Evolutionary conservation across 2,888 invertebrate species (phyloP).

Genomic region (Drosophila demipolita): DNA sequence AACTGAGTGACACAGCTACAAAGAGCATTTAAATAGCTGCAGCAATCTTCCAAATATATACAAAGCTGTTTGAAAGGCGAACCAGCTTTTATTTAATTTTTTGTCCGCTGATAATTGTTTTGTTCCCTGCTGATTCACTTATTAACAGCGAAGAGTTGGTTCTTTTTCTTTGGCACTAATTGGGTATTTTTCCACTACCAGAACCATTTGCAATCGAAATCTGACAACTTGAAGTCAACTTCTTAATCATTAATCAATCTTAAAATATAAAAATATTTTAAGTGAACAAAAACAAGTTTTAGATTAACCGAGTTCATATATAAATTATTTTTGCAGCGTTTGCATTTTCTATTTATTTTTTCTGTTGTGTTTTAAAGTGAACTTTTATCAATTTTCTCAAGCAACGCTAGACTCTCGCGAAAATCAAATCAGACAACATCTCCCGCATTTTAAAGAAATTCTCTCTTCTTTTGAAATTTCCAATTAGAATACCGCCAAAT

Average conservation of each 20-base stretch:
- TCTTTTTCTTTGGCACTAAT: conserved; percentile 13
- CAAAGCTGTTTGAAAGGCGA: conserved; percentile 8
- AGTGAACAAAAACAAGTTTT: not conserved
- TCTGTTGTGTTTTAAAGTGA: not conserved
- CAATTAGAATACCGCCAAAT: not conserved
- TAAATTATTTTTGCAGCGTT: not conserved
- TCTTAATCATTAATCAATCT: not conserved
- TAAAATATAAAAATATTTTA: not conserved
- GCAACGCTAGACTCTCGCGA: not conserved
- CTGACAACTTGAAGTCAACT: not conserved
- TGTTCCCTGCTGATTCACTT: not conserved
- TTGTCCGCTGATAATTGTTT: not conserved
- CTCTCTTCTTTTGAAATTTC: not conserved
- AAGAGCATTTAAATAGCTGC: conserved; percentile 7
- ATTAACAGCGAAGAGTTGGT: not conserved
- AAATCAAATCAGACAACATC: not conserved
- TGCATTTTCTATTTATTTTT: no score
- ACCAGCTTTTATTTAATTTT: not conserved
- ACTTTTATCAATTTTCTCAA: not conserved
- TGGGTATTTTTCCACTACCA: conserved; percentile 14
- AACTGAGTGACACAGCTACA: not conserved
- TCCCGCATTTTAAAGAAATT: not conserved
- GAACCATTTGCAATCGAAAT: not conserved
- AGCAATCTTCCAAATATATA: conserved; percentile 1
- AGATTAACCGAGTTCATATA: not conserved